Percentiles rank a stretch among this genome's conserved stretches.
phyloP scores from a whole-genome alignment of 1,140 invertebrate genomes.

The Ooceraea biroi region DNA sequence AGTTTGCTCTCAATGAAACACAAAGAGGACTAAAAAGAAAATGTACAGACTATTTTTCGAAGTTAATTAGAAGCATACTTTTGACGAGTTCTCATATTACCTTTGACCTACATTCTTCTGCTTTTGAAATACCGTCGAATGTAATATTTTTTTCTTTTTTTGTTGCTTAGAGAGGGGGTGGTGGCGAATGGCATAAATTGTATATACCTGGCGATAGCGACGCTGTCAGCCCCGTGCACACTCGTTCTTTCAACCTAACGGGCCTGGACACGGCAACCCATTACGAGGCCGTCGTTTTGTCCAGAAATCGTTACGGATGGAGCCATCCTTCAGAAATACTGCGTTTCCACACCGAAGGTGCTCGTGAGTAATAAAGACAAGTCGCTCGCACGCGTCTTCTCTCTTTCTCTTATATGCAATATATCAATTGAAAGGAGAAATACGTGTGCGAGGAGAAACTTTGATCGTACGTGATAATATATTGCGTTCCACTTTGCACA shows the following conservation, averaged over 20 bases:
- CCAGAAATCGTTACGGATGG: conserved; percentile 91
- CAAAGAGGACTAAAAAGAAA: background rate
- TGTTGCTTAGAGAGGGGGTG: conserved; percentile 22
- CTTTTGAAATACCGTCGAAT: background rate
- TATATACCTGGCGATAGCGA: conserved; percentile 89
- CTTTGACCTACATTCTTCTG: background rate
- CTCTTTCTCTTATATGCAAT: background rate
- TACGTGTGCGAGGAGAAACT: conserved; percentile 12
- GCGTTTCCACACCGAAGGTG: conserved; percentile 89
- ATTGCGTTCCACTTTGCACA: conserved; percentile 17
- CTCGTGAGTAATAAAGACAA: conserved; percentile 84
- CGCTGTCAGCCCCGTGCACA: conserved; percentile 88
- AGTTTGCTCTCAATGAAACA: background rate
- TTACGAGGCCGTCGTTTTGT: conserved; percentile 90
- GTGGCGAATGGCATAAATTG: conserved; percentile 88
- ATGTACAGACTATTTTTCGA: background rate
- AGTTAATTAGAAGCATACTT: no score
- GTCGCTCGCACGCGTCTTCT: background rate
- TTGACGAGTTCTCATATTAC: background rate
- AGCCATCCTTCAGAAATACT: conserved; percentile 89
- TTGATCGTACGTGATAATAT: conserved; percentile 18
- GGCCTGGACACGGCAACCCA: conserved; percentile 89
- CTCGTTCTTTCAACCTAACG: conserved; percentile 89
- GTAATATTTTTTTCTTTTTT: background rate
- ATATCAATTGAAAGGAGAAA: conserved; percentile 18